Evolutionary conservation across 1,140 invertebrate species (phyloP).

Genomic region (Mycetomoellerius zeteki): DNA sequence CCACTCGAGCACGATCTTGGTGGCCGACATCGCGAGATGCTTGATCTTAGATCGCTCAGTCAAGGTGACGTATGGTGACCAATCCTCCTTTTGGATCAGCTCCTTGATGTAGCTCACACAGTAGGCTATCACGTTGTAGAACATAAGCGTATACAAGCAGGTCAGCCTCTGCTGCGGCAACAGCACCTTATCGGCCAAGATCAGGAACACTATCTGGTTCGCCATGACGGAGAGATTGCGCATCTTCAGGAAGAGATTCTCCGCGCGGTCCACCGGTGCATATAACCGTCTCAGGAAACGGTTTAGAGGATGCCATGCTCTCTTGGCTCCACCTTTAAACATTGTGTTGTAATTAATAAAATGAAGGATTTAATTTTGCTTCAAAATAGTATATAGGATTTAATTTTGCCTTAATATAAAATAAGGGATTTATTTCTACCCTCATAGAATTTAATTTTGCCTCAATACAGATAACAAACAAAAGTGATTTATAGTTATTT

Average conservation of each 20-base stretch:
- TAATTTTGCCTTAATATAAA: background rate
- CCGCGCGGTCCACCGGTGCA: slow-evolving; percentile 88
- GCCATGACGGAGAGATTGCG: slow-evolving; percentile 90
- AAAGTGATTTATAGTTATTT: too few species aligned
- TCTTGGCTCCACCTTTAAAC: slow-evolving; percentile 84
- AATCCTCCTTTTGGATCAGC: slow-evolving; percentile 91
- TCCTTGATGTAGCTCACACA: slow-evolving; percentile 92
- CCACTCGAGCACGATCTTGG: slow-evolving; percentile 93
- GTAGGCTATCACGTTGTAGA: slow-evolving; percentile 93
- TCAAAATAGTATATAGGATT: background rate
- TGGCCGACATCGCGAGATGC: slow-evolving; percentile 93
- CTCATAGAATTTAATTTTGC: background rate
- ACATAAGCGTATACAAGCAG: slow-evolving; percentile 92
- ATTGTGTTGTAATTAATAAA: background rate
- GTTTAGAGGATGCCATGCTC: slow-evolving; percentile 85
- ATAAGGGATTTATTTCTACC: background rate
- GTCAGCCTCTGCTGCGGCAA: slow-evolving; percentile 89
- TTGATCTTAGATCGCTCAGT: slow-evolving; percentile 91
- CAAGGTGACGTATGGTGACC: slow-evolving; percentile 92
- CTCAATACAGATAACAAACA: background rate
- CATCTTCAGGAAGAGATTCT: slow-evolving; percentile 89
- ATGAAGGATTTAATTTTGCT: background rate
- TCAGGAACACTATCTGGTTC: slow-evolving; percentile 91
- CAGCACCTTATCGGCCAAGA: slow-evolving; percentile 90
- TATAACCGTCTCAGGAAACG: slow-evolving; percentile 86